A percentile compares a stretch with the other conserved stretches of the same genome.
Evolutionary conservation across 2,797 vertebrate genomes (phyloP).

Genomic region (Tachyglossus aculeatus): DNA sequence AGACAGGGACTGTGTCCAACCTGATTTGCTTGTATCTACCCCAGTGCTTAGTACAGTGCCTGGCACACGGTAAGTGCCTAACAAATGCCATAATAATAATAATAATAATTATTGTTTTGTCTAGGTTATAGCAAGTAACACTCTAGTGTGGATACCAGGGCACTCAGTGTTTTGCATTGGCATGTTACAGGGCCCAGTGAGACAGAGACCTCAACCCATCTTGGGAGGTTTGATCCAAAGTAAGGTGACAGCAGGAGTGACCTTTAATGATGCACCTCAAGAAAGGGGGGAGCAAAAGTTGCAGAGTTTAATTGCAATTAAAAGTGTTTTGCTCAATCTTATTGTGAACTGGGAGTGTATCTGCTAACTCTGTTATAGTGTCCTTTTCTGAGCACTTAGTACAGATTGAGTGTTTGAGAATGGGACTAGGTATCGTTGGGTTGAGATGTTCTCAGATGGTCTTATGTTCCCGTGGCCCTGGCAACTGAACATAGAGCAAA

Average conservation of each 20-base stretch:
- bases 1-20: no score
- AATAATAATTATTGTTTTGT: no score
- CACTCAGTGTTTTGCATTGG: constrained; percentile 17
- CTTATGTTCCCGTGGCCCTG: neutral
- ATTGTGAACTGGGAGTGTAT: no score
- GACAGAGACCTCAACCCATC: constrained; percentile 18
- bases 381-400: no score
- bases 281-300: neutral
- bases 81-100: no score
- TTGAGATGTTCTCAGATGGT: neutral
- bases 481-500: neutral
- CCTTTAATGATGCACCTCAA: constrained; percentile 28
- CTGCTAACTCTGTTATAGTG: no score
- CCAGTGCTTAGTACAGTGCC: no score
- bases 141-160: neutral
- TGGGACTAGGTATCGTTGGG: neutral
- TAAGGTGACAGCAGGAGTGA: neutral
- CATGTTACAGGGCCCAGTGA: neutral
- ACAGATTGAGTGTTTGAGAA: neutral
- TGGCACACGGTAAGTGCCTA: no score
- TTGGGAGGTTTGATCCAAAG: constrained; percentile 38
- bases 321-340: no score
- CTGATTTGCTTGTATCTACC: no score
- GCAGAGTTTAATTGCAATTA: no score
- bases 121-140: constrained; percentile 52